Conservation (phyloP, 2,113 vertebrate genomes). For the Scomber colias region DNA sequence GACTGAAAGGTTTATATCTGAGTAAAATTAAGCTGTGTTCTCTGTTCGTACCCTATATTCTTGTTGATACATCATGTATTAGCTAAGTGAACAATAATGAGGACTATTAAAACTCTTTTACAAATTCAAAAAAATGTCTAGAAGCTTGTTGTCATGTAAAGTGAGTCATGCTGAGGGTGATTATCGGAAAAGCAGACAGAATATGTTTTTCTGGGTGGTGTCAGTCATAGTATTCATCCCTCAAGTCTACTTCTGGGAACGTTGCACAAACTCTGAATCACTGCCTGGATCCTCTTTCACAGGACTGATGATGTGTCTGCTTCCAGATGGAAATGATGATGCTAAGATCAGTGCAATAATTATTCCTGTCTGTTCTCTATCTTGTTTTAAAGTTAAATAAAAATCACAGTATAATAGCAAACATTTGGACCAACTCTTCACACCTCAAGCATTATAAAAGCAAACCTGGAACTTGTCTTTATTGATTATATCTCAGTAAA, state of each 20-base stretch:
- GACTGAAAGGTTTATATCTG: neutral
- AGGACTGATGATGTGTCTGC: slow-evolving; percentile 23
- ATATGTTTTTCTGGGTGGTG: slow-evolving; percentile 18
- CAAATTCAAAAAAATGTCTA: neutral
- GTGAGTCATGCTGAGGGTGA: slow-evolving; percentile 34
- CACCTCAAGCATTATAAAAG: too few relatives aligned
- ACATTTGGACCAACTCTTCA: neutral
- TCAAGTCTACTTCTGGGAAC: slow-evolving; percentile 1
- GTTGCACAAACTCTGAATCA: slow-evolving; percentile 39
- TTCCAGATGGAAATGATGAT: slow-evolving; percentile 34
- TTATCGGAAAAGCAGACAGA: slow-evolving; percentile 29
- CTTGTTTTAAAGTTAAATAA: too few relatives aligned
- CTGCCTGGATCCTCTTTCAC: slow-evolving; percentile 25
- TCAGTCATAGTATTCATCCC: slow-evolving; percentile 34
- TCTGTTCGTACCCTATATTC: neutral
- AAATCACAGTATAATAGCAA: neutral
- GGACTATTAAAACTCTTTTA: neutral
- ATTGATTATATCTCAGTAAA: too few relatives aligned
- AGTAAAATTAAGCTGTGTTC: neutral
- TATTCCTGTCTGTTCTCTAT: neutral
- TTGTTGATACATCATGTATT: neutral
- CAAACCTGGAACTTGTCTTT: too few relatives aligned
- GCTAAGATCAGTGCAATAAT: slow-evolving; percentile 4
- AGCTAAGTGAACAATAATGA: neutral
- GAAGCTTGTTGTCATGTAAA: neutral